Base-by-base conservation (phyloP, 2,113 vertebrate species). In the Mesoclemmys tuberculata region DNA sequence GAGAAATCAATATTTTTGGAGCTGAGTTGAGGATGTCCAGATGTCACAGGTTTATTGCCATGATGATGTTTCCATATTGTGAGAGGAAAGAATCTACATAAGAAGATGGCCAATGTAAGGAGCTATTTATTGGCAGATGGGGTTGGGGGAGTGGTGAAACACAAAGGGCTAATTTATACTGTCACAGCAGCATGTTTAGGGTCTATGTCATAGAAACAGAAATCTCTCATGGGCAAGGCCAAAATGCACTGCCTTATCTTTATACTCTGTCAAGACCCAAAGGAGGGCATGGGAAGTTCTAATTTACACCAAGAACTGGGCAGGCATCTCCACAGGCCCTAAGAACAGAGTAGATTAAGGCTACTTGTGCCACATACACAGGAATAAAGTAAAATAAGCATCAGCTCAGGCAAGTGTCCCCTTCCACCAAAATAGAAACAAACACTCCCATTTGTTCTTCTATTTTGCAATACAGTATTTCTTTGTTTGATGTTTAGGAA, bases 381-480 rank as follows among this genome's bases (percentile, higher is more conserved):
- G 10, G 2, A 44, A 1, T 16, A 93, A 74, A 90, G 46, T n/a
- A 89, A 49, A 18, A 61, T 55, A 35, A 94, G 90, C 93, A 83
- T 44, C 9, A 54, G 5, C 3, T 22, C 35, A 68, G 16, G 16
- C 61, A 21, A 71, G n/a, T 71, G 35, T 22, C 5, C 19, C 8
- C 41, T 90, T 90, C n/a, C 85, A 1, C 35, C 48, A 89, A 95
- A 96, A 85, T 27, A 71, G 8, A 71, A 71, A 5, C 4, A 79
- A 85, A 9, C 10, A 82, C 38, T 84, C 6, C 64, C 1, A 82
- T 41, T 77, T 64, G 24, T 29, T 35, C 44, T 81, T 0, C 31
- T 81, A 48, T 90, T 92, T 85, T 79, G 4, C 8, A 84, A 38
- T 35, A 84, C 8, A 48, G 0, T 51, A 27, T 74, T 71, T 21